phyloP scores from a whole-genome alignment of 2,888 invertebrate species.

The Spodoptera picta region DNA sequence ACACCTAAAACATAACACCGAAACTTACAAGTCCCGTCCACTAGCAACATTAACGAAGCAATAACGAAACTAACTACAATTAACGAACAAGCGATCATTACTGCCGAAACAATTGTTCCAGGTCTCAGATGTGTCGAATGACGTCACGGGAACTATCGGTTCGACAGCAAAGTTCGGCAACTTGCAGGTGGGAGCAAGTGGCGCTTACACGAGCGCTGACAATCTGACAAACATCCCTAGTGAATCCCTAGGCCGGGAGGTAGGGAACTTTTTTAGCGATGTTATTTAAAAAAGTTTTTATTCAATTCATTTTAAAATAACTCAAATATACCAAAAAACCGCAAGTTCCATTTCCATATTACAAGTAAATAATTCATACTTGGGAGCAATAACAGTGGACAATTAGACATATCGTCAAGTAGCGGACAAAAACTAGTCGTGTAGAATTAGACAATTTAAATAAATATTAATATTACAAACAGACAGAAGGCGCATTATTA shows the following conservation, averaged over 20 bases:
- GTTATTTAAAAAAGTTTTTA: not conserved
- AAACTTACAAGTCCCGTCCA: conserved; percentile 9
- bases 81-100: conserved; percentile 47
- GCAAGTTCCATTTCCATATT: no score
- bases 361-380: no score
- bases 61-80: conserved; percentile 45
- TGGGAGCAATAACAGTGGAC: no score
- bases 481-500: conserved; percentile 35
- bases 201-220: conserved; percentile 60
- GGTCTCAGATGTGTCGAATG: conserved; percentile 53
- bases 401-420: no score
- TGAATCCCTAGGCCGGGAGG: conserved; percentile 53
- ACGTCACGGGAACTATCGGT: conserved; percentile 45
- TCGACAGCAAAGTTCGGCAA: conserved; percentile 45
- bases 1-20: conserved; percentile 5
- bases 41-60: conserved; percentile 27
- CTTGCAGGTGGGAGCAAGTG: conserved; percentile 56
- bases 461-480: conserved; percentile 17
- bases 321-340: no score
- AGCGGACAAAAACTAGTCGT: not conserved
- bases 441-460: conserved; percentile 10
- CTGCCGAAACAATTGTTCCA: conserved; percentile 46
- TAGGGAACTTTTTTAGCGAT: not conserved
- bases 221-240: conserved; percentile 69
- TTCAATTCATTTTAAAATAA: no score